These are phyloP conservation scores for Sebastolobus altivelis DNA, from an alignment of 2,797 vertebrate genomes.

Conservation along the genomic window DNA sequence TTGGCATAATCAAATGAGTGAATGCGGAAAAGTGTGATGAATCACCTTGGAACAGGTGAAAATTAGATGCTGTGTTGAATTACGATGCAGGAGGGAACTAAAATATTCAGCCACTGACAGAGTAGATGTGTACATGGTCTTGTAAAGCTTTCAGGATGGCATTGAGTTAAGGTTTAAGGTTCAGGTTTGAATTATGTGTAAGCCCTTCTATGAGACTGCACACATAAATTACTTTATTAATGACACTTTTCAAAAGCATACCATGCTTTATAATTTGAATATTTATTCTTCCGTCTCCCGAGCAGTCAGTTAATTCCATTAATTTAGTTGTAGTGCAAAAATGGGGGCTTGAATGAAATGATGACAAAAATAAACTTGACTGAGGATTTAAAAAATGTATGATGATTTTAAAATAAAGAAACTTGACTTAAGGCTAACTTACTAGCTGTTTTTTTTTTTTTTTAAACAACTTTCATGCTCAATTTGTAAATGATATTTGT, in stretches of 20 bases:
- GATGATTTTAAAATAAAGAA: background rate
- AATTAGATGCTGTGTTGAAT: conserved; percentile 49
- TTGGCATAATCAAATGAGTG: conserved; percentile 53
- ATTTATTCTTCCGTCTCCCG: background rate
- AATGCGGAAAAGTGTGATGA: conserved; percentile 46
- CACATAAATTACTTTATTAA: background rate
- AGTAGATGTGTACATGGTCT: conserved; percentile 12
- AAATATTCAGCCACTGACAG: conserved; percentile 39
- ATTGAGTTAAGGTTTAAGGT: conserved; percentile 13
- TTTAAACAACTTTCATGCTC: rapidly evolving
- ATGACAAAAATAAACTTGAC: background rate
- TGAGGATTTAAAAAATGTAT: background rate
- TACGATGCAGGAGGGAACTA: conserved; percentile 22
- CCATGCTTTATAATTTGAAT: background rate
- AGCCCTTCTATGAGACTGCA: background rate
- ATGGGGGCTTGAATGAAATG: background rate
- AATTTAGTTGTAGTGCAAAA: background rate
- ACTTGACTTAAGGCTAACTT: background rate
- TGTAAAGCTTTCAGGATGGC: background rate
- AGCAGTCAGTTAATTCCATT: background rate
- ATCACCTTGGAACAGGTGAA: conserved; percentile 58
- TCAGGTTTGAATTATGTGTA: conserved; percentile 17
- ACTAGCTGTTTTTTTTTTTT: background rate
- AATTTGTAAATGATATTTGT: background rate
- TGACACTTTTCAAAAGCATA: background rate